These are phyloP conservation scores for Halictus ligatus DNA, from an alignment of 2,888 invertebrate genomes.

Conservation along the genomic window DNA sequence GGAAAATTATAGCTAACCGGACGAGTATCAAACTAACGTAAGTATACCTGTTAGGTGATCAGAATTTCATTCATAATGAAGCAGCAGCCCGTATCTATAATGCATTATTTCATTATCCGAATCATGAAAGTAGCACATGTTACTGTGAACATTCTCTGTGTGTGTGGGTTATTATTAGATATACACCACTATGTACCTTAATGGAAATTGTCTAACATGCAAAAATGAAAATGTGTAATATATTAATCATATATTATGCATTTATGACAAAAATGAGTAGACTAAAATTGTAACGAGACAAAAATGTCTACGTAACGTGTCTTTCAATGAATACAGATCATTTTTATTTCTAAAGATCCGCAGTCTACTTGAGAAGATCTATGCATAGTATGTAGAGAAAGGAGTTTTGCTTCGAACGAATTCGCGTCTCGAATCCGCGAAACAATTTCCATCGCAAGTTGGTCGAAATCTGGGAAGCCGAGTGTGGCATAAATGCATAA, in stretches of 20 bases:
- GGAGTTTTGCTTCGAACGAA: background rate
- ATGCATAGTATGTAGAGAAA: background rate
- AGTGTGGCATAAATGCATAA: background rate
- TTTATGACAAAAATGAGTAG: no score
- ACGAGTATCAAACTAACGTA: background rate
- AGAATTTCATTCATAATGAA: slow-evolving; percentile 6
- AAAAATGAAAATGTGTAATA: background rate
- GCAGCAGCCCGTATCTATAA: background rate
- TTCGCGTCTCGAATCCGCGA: background rate
- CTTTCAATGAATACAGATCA: background rate
- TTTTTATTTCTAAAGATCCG: background rate
- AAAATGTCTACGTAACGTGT: background rate
- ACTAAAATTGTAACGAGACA: no score
- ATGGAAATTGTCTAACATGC: background rate
- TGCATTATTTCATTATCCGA: background rate
- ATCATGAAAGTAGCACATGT: background rate
- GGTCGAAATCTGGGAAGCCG: background rate
- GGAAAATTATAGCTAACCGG: background rate
- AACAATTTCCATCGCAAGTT: background rate
- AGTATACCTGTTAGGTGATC: background rate
- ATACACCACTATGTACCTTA: background rate
- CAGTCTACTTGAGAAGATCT: background rate
- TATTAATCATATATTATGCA: background rate
- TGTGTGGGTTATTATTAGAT: background rate
- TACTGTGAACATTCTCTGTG: no score